phyloP scores from a whole-genome alignment of 1,140 invertebrate species.

The Drosophila saltans region DNA sequence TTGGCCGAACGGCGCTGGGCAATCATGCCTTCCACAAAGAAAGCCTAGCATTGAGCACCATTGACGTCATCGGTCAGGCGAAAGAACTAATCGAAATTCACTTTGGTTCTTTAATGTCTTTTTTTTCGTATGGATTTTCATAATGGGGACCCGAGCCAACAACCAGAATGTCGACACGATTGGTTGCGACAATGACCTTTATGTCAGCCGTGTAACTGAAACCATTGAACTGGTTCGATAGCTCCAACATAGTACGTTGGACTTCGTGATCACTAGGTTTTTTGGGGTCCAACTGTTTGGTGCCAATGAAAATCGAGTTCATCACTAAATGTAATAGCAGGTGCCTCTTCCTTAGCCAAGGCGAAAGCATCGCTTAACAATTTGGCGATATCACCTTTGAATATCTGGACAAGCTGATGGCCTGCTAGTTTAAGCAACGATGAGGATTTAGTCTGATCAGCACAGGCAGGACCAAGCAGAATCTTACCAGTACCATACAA shows the following conservation, averaged over 20 bases:
- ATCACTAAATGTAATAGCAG: slow-evolving; percentile 99
- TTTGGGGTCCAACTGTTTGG: slow-evolving; percentile 99
- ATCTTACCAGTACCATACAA: no score
- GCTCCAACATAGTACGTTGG: slow-evolving; percentile 99
- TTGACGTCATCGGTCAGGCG: slow-evolving; percentile 99
- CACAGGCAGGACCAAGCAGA: slow-evolving; percentile 97
- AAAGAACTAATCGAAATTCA: slow-evolving; percentile 99
- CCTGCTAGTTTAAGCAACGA: slow-evolving; percentile 96
- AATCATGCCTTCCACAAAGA: slow-evolving; percentile 84
- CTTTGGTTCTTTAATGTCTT: slow-evolving; percentile 97
- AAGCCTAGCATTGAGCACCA: slow-evolving; percentile 99
- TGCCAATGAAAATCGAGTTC: slow-evolving; percentile 99
- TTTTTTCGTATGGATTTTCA: slow-evolving; percentile 99
- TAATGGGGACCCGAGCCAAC: slow-evolving; percentile 87
- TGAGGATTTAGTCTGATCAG: slow-evolving; percentile 99
- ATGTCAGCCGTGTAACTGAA: no score
- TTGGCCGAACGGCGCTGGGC: no score
- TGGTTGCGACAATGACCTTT: no score
- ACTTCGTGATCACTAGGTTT: slow-evolving; percentile 85
- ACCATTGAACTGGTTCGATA: slow-evolving; percentile 82
- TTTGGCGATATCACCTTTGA: slow-evolving; percentile 97
- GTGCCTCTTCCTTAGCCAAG: slow-evolving; percentile 99
- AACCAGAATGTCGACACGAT: no score
- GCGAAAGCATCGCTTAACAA: slow-evolving; percentile 99
- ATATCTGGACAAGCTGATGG: slow-evolving; percentile 84